Conservation (phyloP, 2,888 invertebrate species). For the Idaea straminata region DNA sequence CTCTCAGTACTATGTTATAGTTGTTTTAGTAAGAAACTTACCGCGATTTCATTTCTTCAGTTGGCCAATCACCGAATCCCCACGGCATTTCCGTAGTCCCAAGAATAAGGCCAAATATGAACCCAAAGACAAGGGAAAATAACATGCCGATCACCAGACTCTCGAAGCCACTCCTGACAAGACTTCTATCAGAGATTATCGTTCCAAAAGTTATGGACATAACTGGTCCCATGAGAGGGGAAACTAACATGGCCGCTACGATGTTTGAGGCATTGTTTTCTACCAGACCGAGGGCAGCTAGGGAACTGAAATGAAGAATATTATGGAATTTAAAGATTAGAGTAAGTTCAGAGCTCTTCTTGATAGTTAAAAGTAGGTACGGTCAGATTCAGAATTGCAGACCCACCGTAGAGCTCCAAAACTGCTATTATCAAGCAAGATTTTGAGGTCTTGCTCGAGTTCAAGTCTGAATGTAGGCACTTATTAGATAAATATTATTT, state of each 20-base stretch:
- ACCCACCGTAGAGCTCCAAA: too few species aligned
- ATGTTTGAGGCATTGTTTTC: slow-evolving; percentile 92
- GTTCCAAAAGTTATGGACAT: slow-evolving; percentile 93
- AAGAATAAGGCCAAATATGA: slow-evolving; percentile 87
- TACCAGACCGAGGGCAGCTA: slow-evolving; percentile 90
- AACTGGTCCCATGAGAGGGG: slow-evolving; percentile 90
- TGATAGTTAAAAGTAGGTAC: background rate
- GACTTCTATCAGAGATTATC: slow-evolving; percentile 86
- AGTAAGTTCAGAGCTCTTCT: background rate
- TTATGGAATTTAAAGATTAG: background rate
- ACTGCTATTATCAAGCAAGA: too few species aligned
- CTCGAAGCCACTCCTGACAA: slow-evolving; percentile 85
- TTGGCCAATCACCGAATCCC: slow-evolving; percentile 88
- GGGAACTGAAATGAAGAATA: slow-evolving; percentile 76
- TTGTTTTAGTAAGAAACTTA: slow-evolving; percentile 39
- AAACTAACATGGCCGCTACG: slow-evolving; percentile 88
- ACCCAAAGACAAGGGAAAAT: slow-evolving; percentile 89
- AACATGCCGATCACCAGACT: slow-evolving; percentile 85
- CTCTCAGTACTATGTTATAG: background rate
- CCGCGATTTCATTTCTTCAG: slow-evolving; percentile 89
- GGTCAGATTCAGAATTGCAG: background rate
- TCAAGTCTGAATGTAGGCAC: too few species aligned
- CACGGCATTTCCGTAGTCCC: slow-evolving; percentile 88
- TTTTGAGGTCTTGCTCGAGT: too few species aligned
- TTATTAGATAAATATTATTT: too few species aligned